Evolutionary conservation across 1,140 invertebrate genomes (phyloP).

Genomic region (Papilio aristodemus): DNA sequence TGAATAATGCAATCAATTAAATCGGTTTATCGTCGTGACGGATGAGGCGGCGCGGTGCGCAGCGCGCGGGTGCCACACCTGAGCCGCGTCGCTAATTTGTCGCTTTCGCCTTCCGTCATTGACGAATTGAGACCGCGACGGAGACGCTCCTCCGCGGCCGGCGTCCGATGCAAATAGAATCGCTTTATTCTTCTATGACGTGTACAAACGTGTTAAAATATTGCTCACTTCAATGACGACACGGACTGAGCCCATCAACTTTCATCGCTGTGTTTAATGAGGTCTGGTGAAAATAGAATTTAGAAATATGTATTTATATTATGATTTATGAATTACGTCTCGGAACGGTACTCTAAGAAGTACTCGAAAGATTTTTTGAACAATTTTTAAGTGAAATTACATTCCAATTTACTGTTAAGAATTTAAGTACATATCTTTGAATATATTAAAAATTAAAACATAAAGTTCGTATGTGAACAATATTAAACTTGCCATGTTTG

Average conservation of each 20-base stretch:
- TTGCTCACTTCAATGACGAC: neutral
- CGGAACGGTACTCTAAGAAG: no score
- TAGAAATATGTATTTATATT: no score
- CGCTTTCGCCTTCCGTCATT: constrained; percentile 31
- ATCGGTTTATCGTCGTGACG: constrained; percentile 54
- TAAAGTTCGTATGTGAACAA: no score
- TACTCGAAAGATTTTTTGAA: no score
- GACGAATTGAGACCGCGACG: constrained; percentile 12
- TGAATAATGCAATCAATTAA: constrained; percentile 58
- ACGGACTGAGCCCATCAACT: constrained; percentile 1
- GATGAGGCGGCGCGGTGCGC: constrained; percentile 38
- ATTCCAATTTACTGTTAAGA: no score
- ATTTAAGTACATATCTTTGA: no score
- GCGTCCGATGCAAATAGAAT: constrained; percentile 22
- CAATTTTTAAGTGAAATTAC: no score
- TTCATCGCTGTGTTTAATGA: neutral
- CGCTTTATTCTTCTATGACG: constrained; percentile 7
- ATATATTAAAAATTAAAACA: no score
- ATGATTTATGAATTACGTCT: no score
- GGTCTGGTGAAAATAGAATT: neutral
- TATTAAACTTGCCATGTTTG: neutral
- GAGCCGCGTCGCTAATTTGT: constrained; percentile 29
- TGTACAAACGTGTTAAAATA: neutral
- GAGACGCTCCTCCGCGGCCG: constrained; percentile 16
- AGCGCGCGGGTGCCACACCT: constrained; percentile 21